These are phyloP conservation scores for Gibbula magus DNA, from an alignment of 2,888 invertebrate species.

Conservation along the genomic window DNA sequence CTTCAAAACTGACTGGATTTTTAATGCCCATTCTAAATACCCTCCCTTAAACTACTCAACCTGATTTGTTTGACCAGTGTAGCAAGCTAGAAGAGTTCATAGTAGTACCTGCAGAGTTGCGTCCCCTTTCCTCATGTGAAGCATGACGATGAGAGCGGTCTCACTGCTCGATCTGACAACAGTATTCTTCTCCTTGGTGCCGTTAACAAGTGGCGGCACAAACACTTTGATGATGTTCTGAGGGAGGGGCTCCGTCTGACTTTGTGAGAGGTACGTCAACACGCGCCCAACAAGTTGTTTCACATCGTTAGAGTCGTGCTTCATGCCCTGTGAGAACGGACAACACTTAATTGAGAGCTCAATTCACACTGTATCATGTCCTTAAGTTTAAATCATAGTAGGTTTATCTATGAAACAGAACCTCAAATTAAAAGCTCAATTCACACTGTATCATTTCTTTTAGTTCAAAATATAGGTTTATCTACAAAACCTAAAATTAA, in stretches of 20 bases:
- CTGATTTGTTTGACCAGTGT: too few species aligned
- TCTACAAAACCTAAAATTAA: too few species aligned
- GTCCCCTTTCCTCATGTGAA: constrained; percentile 85
- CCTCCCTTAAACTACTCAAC: too few species aligned
- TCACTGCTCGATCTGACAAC: constrained; percentile 96
- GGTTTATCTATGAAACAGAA: neutral
- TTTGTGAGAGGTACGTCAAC: constrained; percentile 84
- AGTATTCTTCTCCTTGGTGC: constrained; percentile 98
- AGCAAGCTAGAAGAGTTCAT: neutral
- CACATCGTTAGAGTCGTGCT: constrained; percentile 94
- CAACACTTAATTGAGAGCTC: neutral
- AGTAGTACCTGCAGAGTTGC: constrained; percentile 55
- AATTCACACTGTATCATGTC: neutral
- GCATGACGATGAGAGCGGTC: constrained; percentile 89
- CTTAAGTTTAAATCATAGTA: neutral
- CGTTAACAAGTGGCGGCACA: constrained; percentile 95
- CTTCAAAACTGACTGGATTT: too few species aligned
- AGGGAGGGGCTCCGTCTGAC: constrained; percentile 61
- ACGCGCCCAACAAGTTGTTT: constrained; percentile 92
- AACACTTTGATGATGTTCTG: constrained; percentile 82
- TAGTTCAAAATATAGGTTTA: too few species aligned
- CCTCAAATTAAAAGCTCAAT: too few species aligned
- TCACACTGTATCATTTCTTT: too few species aligned
- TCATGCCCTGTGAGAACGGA: constrained; percentile 79
- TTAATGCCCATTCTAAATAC: too few species aligned